A percentile compares a stretch with the other conserved stretches of the same genome.
Evolutionary conservation across 2,113 vertebrate genomes (phyloP).

Genomic region (Tragelaphus scriptus): DNA sequence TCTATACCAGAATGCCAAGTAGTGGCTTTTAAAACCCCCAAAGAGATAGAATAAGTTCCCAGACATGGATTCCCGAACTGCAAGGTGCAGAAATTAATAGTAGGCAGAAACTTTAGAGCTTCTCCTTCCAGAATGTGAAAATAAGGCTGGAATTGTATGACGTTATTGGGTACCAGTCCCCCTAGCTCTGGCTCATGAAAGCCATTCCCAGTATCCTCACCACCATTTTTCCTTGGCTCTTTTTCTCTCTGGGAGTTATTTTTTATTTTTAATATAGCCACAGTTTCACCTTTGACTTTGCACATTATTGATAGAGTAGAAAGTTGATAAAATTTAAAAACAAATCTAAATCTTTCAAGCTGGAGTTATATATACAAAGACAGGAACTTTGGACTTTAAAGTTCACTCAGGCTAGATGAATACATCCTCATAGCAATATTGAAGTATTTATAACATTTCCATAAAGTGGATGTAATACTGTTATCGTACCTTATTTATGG

Average conservation of each 20-base stretch:
- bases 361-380: constrained; percentile 28
- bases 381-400: constrained; percentile 16
- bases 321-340: constrained; percentile 54
- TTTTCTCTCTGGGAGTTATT: not conserved
- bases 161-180: not conserved
- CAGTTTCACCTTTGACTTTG: constrained; percentile 57
- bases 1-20: not conserved
- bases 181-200: not conserved
- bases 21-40: not conserved
- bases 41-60: not conserved
- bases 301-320: constrained; percentile 50
- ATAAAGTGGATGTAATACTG: not conserved
- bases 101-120: not conserved
- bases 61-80: not conserved
- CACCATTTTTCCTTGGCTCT: not conserved
- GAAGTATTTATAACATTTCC: constrained; percentile 25
- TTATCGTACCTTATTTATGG: constrained; percentile 20
- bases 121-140: not conserved
- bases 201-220: not conserved
- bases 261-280: constrained; percentile 52
- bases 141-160: not conserved
- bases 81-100: not conserved
- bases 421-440: constrained; percentile 41
- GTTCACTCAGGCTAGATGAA: constrained; percentile 13
- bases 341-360: constrained; percentile 43